These are phyloP conservation scores for Craseonycteris thonglongyai DNA, from an alignment of 2,113 vertebrate genomes.

Conservation along the genomic window DNA sequence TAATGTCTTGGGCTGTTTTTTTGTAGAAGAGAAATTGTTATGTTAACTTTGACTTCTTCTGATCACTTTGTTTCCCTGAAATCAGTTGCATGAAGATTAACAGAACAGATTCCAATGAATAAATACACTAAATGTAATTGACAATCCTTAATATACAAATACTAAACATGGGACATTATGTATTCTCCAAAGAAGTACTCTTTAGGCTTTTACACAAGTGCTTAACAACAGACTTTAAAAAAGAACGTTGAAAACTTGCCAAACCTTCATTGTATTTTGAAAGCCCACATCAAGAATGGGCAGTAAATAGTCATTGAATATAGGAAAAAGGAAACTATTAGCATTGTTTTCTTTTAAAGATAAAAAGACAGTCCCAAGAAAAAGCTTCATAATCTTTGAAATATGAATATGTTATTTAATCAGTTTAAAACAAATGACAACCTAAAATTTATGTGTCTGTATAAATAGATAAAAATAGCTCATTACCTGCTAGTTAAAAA, in stretches of 20 bases:
- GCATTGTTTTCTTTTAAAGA: constrained; percentile 88
- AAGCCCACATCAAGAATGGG: constrained; percentile 83
- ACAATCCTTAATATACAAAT: constrained; percentile 79
- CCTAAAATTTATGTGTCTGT: constrained; percentile 73
- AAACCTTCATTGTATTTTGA: constrained; percentile 86
- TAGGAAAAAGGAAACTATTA: constrained; percentile 90
- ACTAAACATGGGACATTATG: constrained; percentile 78
- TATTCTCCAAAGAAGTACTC: constrained; percentile 78
- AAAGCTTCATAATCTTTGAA: constrained; percentile 85
- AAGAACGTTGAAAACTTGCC: constrained; percentile 85
- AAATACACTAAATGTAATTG: constrained; percentile 74
- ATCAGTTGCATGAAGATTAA: constrained; percentile 78
- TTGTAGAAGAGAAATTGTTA: constrained; percentile 75
- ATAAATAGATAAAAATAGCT: constrained; percentile 74
- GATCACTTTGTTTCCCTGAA: constrained; percentile 73
- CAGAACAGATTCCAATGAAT: constrained; percentile 73
- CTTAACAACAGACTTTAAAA: constrained; percentile 83
- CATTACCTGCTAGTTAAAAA: constrained; percentile 71
- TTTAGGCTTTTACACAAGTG: constrained; percentile 82
- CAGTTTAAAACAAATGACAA: constrained; percentile 79
- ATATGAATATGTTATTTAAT: constrained; percentile 84
- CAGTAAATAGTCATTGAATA: constrained; percentile 81
- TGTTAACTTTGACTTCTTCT: constrained; percentile 72
- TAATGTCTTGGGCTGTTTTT: constrained; percentile 71
- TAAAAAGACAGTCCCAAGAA: constrained; percentile 82